Percentiles rank a stretch among this genome's conserved stretches.
phyloP scores from a whole-genome alignment of 1,140 invertebrate species.

The Trichonephila inaurata region DNA sequence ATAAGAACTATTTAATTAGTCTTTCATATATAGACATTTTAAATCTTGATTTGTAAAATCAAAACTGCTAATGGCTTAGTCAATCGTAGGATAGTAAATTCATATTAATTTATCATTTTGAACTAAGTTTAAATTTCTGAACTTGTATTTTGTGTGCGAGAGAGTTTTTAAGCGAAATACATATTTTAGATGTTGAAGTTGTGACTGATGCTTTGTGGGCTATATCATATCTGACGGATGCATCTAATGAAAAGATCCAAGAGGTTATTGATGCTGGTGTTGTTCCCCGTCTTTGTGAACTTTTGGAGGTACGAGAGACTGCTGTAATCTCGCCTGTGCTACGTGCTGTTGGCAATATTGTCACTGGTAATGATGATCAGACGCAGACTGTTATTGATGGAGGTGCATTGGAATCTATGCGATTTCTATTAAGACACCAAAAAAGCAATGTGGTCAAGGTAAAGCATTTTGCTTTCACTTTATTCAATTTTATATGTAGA shows the following conservation, averaged over 20 bases:
- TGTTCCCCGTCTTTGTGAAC: conserved; percentile 95
- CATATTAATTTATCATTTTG: too few species aligned
- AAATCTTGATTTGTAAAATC: too few species aligned
- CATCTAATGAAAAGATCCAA: conserved; percentile 98
- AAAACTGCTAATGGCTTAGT: too few species aligned
- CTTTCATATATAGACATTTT: too few species aligned
- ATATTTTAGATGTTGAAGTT: conserved; percentile 87
- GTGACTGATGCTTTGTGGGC: conserved; percentile 99
- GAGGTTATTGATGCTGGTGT: conserved; percentile 96
- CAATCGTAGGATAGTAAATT: too few species aligned
- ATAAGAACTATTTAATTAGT: too few species aligned
- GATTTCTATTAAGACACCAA: conserved; percentile 89
- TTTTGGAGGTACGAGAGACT: conserved; percentile 90
- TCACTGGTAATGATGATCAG: conserved; percentile 99
- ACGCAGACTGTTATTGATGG: conserved; percentile 96
- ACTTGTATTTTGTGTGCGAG: too few species aligned
- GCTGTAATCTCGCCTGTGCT: conserved; percentile 95
- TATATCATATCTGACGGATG: conserved; percentile 98
- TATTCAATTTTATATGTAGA: background rate
- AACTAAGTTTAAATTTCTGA: too few species aligned
- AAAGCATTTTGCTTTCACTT: background rate
- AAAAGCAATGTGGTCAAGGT: conserved; percentile 82
- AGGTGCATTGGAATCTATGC: conserved; percentile 54
- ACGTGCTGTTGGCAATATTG: conserved; percentile 99
- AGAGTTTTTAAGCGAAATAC: background rate